Percentiles rank a stretch among this genome's conserved stretches.
Conservation (phyloP, 1,140 invertebrate genomes). For the Sycophaga agraensis region DNA sequence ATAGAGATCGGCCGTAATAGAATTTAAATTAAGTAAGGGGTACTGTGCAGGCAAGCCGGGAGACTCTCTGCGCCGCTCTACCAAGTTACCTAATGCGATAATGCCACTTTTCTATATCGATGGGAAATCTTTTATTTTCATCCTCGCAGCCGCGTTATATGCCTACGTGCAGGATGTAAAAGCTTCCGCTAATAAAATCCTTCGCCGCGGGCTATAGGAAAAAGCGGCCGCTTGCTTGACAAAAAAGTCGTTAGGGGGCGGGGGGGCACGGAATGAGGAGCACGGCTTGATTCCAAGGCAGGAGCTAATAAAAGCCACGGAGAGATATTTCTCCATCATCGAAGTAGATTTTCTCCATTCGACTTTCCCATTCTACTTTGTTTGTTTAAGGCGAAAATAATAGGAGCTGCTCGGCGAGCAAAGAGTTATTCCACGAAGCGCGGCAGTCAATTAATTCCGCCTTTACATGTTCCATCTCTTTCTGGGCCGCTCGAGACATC, state of each 20-base stretch:
- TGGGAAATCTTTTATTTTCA: slow-evolving; percentile 35
- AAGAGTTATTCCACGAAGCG: slow-evolving; percentile 11
- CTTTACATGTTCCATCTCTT: slow-evolving; percentile 33
- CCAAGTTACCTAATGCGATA: slow-evolving; percentile 36
- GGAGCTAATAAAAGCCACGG: no score
- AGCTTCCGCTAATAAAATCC: no score
- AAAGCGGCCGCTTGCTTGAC: no score
- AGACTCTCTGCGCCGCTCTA: slow-evolving; percentile 26
- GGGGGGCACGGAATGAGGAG: no score
- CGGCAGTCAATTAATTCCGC: slow-evolving; percentile 26
- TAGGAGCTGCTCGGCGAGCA: background rate
- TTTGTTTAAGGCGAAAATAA: slow-evolving; percentile 16
- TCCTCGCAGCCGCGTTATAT: no score
- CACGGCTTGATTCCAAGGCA: no score
- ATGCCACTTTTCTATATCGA: slow-evolving; percentile 38
- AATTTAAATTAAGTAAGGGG: slow-evolving; percentile 53
- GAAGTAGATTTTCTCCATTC: slow-evolving; percentile 5
- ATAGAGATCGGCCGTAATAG: slow-evolving; percentile 55
- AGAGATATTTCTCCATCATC: no score
- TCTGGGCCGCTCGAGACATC: slow-evolving; percentile 44
- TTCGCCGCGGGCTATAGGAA: no score
- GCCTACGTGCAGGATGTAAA: no score
- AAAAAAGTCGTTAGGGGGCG: no score
- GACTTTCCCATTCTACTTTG: slow-evolving; percentile 4
- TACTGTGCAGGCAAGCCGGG: slow-evolving; percentile 6